Evolutionary conservation across 2,888 invertebrate species (phyloP), one percentile per base, ranked within the genome.

Genomic region (Phortica okadai): DNA sequence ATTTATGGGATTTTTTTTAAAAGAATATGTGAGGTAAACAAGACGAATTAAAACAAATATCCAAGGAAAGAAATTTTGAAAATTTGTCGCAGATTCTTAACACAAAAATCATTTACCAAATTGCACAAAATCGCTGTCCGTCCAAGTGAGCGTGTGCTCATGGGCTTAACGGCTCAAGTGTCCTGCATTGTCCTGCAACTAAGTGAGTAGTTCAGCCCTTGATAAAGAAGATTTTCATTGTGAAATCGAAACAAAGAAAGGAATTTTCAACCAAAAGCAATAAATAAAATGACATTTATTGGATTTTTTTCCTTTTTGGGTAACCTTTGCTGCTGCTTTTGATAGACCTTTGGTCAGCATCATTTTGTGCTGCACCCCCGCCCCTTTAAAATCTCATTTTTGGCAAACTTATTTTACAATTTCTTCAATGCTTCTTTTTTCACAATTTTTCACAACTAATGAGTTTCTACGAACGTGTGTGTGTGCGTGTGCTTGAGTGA

Each of bases 281-380:
- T 91, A 90, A 90, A 91, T 90, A 90, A 85, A 84, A 89, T 86
- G 89, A 90, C 90, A 90, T 90, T 90, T 91, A 90, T 90, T 90
- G 90, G 88, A 88, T 90, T 90, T 89, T 79, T 76, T 84, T 76
- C 79, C 85, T 79, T 75, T 79, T 21, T 81, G 10, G 25, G n/a
- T 21, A 62, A 25, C 62, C 16, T 62, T 21, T 6, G 10, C 59
- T n/a, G 50, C 42, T 6, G 10, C 4, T 11, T 67, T 8, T 41
- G 41, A 41, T 25, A 21, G 42, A 7, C 73, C 74, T 75, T 78
- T 75, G 74, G 76, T 72, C 67, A 74, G 64, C 21, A 25, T 14
- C n/a, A 6, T 14, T 56, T 7, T 56, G n/a, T 56, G 50, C 14
- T 6, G 8, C 50, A 50, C 50, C 50, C 50, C 50, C 50, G 50